These are phyloP conservation scores for Phortica variegata DNA, from an alignment of 1,140 invertebrate genomes.

Conservation along the genomic window DNA sequence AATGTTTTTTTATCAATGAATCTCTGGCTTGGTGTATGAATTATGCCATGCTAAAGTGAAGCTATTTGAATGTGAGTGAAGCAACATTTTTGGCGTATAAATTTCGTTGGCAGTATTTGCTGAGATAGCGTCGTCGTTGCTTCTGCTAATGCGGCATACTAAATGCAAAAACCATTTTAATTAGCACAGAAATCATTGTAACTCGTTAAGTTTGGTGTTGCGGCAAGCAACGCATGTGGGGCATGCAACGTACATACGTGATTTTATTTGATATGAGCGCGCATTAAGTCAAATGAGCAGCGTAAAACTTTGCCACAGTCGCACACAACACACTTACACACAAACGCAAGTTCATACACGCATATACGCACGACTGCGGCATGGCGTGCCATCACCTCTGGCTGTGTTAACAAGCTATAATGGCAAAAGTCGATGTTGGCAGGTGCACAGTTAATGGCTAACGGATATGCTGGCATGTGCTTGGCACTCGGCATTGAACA, in stretches of 20 bases:
- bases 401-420: constrained; percentile 1
- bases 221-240: constrained; percentile 19
- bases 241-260: constrained; percentile 11
- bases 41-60: too few relatives aligned
- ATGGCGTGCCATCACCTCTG: constrained; percentile 6
- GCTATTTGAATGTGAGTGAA: neutral
- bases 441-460: neutral
- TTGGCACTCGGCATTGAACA: too few relatives aligned
- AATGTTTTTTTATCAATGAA: too few relatives aligned
- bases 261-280: constrained; percentile 1
- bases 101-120: constrained; percentile 1
- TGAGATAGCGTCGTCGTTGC: neutral
- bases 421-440: neutral
- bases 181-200: constrained; percentile 54
- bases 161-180: constrained; percentile 55
- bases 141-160: constrained; percentile 51
- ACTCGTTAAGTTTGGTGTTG: constrained; percentile 37
- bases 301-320: neutral
- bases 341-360: too few relatives aligned
- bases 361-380: neutral
- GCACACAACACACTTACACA: neutral
- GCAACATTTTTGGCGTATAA: too few relatives aligned
- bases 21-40: too few relatives aligned
- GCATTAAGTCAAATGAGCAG: constrained; percentile 7
- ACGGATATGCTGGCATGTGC: too few relatives aligned